Conservation (phyloP, 2,797 vertebrate species). For the Danio jaintianensis region DNA sequence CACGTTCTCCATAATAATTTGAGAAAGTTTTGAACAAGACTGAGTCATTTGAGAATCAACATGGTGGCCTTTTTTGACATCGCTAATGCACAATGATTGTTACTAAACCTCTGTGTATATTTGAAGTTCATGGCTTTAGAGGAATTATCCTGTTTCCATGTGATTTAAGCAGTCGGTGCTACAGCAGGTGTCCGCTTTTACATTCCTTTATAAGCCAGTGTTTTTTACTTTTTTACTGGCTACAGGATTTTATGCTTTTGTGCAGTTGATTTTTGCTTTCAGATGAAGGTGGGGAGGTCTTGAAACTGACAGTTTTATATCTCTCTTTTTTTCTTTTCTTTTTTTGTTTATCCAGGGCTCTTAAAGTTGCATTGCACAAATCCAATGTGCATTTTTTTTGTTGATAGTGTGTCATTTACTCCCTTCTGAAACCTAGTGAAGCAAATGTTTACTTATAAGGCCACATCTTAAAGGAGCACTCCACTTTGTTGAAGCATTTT, state of each 20-base stretch:
- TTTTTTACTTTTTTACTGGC: no score
- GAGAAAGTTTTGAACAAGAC: neutral
- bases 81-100: neutral
- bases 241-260: neutral
- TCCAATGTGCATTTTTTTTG: neutral
- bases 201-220: neutral
- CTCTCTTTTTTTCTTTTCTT: neutral
- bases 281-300: neutral
- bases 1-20: neutral
- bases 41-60: neutral
- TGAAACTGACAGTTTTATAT: neutral
- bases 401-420: neutral
- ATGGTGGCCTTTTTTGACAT: neutral
- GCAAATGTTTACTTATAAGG: no score
- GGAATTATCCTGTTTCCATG: neutral
- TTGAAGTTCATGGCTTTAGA: neutral
- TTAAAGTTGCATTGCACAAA: neutral
- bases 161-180: neutral
- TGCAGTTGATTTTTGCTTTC: neutral
- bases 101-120: neutral
- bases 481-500: no score
- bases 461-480: neutral
- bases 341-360: slow-evolving; percentile 9
- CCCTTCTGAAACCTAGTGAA: slow-evolving; percentile 1
- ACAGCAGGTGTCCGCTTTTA: neutral